Evolutionary conservation across 2,888 invertebrate species (phyloP), one percentile per base, ranked within the genome.

Genomic region (Drosophila phalerata): DNA sequence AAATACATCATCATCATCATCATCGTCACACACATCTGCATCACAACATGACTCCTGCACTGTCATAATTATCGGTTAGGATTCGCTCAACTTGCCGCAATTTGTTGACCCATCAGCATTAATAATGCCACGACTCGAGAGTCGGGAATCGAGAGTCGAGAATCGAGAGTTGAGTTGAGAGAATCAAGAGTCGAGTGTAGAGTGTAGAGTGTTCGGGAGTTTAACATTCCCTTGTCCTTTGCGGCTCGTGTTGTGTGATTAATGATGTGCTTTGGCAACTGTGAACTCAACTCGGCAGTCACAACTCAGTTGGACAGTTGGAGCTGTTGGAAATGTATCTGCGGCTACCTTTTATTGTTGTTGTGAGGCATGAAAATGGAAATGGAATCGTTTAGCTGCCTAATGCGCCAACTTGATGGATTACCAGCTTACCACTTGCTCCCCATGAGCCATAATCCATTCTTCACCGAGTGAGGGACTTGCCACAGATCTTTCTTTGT

Each of bases 231-330:
- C 66, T 69, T 73, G 69, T 81, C 83, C 80, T 80, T 75, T 52
- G 73, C 83, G 85, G 89, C 90, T 91, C 91, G 90, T 91, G 91
- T 91, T 91, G 91, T 89, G 91, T 92, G 92, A 92, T 92, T 92
- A 91, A 92, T 92, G 91, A 89, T 85, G 74, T 63, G 15, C 42
- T 22, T 19, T 15, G 30, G 28, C 5, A 45, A 37, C 22, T 15
- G 43, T 61, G 49, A 43, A 19, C 28, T 6, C 22, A 38, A 38
- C 38, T 8, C 6, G 38, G 38, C 69, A 65, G 56, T 51, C 62
- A 53, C 70, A 67, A 66, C 75, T 73, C 85, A 43, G 80, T 62
- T 85, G 80, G 64, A 76, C 85, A 43, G 80, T 62, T 85, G 80
- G 64, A 76, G 70, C 83, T 75, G 58, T 17, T 60, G 74, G 85